Conservation (phyloP, 2,797 vertebrate genomes). For the Tapirus indicus region DNA sequence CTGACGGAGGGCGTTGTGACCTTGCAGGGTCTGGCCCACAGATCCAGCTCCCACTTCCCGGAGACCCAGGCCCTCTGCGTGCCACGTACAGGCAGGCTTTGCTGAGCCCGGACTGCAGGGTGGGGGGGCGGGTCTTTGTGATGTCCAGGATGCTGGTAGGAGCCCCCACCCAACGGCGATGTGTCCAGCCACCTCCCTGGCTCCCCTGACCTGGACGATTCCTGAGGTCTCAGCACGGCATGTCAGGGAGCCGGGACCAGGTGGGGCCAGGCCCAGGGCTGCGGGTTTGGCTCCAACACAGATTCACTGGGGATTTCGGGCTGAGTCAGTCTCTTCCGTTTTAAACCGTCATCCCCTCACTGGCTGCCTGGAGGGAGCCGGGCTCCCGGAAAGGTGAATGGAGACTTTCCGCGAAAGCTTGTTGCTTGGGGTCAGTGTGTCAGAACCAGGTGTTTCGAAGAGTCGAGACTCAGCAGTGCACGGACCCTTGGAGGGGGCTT, state of each 20-base stretch:
- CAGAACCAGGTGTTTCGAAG: neutral
- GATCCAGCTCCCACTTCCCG: neutral
- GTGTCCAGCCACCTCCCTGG: neutral
- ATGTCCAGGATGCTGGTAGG: neutral
- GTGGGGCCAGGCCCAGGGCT: neutral
- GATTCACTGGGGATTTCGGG: neutral
- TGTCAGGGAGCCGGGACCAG: neutral
- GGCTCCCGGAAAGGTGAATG: no score
- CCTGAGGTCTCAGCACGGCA: neutral
- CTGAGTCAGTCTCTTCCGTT: neutral
- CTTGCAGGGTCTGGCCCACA: neutral
- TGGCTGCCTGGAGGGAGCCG: neutral
- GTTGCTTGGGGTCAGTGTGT: neutral
- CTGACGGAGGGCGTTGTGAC: neutral
- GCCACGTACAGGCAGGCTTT: rapidly evolving
- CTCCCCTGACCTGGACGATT: no score
- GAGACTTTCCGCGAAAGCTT: neutral
- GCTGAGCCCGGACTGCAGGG: neutral
- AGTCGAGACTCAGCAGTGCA: rapidly evolving
- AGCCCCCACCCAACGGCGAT: neutral
- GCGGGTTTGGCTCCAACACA: neutral
- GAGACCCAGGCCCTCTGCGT: neutral
- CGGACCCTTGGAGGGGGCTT: neutral
- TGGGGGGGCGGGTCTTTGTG: neutral
- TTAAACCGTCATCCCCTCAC: neutral